Conservation (phyloP, 2,888 invertebrate species). For the Cotesia congregata region DNA sequence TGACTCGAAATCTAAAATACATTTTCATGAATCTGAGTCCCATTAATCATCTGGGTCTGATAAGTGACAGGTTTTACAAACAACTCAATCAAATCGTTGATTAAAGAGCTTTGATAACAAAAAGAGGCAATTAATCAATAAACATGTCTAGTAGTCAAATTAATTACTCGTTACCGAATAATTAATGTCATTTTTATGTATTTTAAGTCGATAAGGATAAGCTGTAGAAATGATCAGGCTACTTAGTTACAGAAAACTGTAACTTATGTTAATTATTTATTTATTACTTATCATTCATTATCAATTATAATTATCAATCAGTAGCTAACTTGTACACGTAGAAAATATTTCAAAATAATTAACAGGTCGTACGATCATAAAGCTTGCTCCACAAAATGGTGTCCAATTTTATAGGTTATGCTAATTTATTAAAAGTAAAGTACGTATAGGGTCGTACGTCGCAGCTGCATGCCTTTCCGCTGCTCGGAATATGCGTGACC, state of each 20-base stretch:
- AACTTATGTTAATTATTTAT: no score
- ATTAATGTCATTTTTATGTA: not conserved
- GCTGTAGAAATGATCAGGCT: no score
- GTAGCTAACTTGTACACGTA: not conserved
- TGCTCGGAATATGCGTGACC: slow-evolving; percentile 64
- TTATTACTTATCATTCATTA: no score
- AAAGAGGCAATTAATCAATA: not conserved
- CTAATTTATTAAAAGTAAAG: slow-evolving; percentile 60
- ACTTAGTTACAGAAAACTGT: no score
- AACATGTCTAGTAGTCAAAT: not conserved
- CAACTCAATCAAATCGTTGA: slow-evolving; percentile 8
- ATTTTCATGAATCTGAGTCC: not conserved
- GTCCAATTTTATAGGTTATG: slow-evolving; percentile 68
- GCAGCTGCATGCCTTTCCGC: slow-evolving; percentile 60
- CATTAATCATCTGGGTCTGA: not conserved
- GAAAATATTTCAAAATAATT: slow-evolving; percentile 30
- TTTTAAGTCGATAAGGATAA: not conserved
- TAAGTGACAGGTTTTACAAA: not conserved
- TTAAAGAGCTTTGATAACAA: not conserved
- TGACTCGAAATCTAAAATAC: not conserved
- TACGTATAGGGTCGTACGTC: slow-evolving; percentile 44
- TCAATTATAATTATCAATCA: no score
- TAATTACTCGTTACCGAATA: slow-evolving; percentile 13
- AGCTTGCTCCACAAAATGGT: slow-evolving; percentile 50
- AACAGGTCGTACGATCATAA: slow-evolving; percentile 58